Percentiles rank a stretch among this genome's conserved stretches.
Evolutionary conservation across 2,113 vertebrate genomes (phyloP).

Genomic region (Chlorodrepanis virens): DNA sequence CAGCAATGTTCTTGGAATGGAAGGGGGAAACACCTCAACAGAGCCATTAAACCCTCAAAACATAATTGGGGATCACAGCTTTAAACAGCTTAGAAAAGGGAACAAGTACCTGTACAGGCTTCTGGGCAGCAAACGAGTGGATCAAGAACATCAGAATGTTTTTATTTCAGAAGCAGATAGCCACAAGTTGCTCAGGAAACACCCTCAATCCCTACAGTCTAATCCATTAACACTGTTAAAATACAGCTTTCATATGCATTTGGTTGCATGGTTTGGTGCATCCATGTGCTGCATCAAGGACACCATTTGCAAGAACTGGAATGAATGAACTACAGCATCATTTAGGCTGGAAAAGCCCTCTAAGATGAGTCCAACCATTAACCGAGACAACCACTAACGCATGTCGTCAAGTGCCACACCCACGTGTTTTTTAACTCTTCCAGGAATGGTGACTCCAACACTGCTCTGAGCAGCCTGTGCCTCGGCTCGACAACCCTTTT

Average conservation of each 20-base stretch:
- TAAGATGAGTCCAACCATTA: not conserved
- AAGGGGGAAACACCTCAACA: not conserved
- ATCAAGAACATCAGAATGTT: not conserved
- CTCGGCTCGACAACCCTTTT: not conserved
- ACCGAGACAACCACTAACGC: not conserved
- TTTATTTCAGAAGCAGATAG: not conserved
- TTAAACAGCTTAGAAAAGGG: not conserved
- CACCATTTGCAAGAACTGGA: not conserved
- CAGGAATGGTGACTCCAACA: not conserved
- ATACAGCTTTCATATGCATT: accelerated
- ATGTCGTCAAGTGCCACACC: not conserved
- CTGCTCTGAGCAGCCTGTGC: not conserved
- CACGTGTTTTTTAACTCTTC: not conserved
- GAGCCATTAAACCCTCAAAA: not conserved
- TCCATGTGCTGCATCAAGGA: accelerated
- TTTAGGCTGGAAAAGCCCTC: not conserved
- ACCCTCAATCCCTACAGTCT: not conserved
- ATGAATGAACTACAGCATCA: not conserved
- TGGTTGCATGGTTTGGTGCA: not conserved
- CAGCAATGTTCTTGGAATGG: not conserved
- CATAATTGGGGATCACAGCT: not conserved
- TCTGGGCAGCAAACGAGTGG: not conserved
- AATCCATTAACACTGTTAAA: not conserved
- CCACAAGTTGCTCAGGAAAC: not conserved
- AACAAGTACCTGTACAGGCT: not conserved